phyloP scores from a whole-genome alignment of 1,140 invertebrate species.

The Anadara kagoshimensis region DNA sequence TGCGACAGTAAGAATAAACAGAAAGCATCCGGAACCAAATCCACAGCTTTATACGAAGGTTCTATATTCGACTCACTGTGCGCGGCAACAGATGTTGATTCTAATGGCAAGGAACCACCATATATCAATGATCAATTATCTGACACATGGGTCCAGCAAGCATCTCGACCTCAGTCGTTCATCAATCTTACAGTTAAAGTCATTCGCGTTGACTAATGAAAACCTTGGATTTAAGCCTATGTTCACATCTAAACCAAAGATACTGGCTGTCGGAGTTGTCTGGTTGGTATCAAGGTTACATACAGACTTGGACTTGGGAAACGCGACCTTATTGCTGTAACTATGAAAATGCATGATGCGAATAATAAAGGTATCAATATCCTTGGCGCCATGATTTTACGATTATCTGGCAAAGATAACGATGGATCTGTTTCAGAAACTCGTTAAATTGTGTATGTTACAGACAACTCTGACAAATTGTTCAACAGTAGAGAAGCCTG shows the following conservation, averaged over 20 bases:
- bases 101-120: too few relatives aligned
- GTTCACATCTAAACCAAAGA: background rate
- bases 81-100: background rate
- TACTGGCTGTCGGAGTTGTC: constrained; percentile 44
- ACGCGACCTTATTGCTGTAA: constrained; percentile 40
- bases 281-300: constrained; percentile 25
- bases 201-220: constrained; percentile 5
- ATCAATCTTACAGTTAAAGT: constrained; percentile 18
- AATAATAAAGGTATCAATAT: too few relatives aligned
- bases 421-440: constrained; percentile 22
- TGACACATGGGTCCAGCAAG: too few relatives aligned
- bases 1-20: constrained; percentile 19
- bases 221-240: constrained; percentile 8
- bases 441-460: constrained; percentile 34
- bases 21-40: background rate
- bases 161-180: constrained; percentile 40
- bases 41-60: background rate
- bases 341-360: constrained; percentile 36
- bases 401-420: too few relatives aligned
- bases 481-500: constrained; percentile 39
- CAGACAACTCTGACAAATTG: constrained; percentile 30
- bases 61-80: constrained; percentile 16
- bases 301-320: constrained; percentile 15
- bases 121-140: background rate
- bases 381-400: too few relatives aligned